Evolutionary conservation across 2,797 vertebrate genomes (phyloP), one percentile per base, ranked within the genome.

Genomic region (Rhabdomys pumilio): DNA sequence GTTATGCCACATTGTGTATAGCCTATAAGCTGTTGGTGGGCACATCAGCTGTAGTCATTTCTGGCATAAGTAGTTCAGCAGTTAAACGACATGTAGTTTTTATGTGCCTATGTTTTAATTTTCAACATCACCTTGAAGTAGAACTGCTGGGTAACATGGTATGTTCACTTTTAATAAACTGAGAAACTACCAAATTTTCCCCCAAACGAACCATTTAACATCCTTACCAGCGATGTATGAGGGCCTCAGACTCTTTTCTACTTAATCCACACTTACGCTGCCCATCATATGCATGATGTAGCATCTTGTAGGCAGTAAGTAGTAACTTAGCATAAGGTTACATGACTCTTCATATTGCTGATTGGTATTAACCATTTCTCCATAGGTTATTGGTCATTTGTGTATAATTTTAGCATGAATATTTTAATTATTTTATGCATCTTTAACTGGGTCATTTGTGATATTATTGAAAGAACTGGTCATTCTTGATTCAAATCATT

Each of bases 161-260:
- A 69, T 57, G 44, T 80, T 29, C 26, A 82, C 76, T 89, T 91
- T 96, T 77, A 93, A 61, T 3, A 55, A 73, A 47, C 69, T 83
- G 79, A 94, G 81, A 77, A 82, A 94, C 17, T 29, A 19, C 2
- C 29, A 85, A 80, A 79, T 41, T 69, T 4, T 77, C 79, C 76
- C 50, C 41, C 67, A 82, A 82, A 73, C 22, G 41, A 26, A 72
- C 38, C 61, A 61, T 93, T 91, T 95, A 81, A 81, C 19, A 79
- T 79, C 47, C 41, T 82, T 26, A 59, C 34, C 34, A 91, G 73
- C 41, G 82, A 50, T 0, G 1, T 41, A 50, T 29, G 15, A 82
- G 29, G 5, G 10, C 86, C 61, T n/a, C 63, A 87, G 84, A 94
- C 44, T 79, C 61, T 93, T 88, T 63, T 85, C 20, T 4, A 14